Conservation (phyloP, 2,113 vertebrate genomes). For the Podarcis muralis region DNA sequence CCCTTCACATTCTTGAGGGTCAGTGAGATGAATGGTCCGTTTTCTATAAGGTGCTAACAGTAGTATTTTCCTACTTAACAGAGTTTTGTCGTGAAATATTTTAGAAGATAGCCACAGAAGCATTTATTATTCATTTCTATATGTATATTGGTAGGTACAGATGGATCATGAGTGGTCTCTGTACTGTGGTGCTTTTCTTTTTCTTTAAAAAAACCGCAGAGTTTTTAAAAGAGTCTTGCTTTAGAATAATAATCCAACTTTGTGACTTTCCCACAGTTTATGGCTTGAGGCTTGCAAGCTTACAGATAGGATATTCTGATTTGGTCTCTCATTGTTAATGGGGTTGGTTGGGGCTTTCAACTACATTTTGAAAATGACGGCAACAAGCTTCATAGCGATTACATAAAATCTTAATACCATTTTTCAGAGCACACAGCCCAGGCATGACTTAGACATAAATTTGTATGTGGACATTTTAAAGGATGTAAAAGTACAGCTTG, state of each 20-base stretch:
- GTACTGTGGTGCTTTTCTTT: not conserved
- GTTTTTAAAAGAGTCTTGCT: not conserved
- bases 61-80: not conserved
- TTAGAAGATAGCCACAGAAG: not conserved
- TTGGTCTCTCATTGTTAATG: not conserved
- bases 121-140: not conserved
- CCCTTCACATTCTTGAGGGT: not conserved
- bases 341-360: slow-evolving; percentile 1
- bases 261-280: not conserved
- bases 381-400: not conserved
- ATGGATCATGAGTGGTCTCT: not conserved
- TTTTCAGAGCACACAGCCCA: not conserved
- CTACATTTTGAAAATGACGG: not conserved
- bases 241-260: not conserved
- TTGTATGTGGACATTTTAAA: slow-evolving; percentile 14
- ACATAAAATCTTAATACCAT: not conserved
- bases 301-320: not conserved
- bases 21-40: not conserved
- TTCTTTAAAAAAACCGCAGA: not conserved
- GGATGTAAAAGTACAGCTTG: not conserved
- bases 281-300: not conserved
- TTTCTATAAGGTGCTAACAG: slow-evolving; percentile 1
- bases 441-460: not conserved
- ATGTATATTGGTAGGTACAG: not conserved
- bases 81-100: not conserved